Evolutionary conservation across 2,797 vertebrate species (phyloP).

Genomic region (Spinibarbus caldwelli): DNA sequence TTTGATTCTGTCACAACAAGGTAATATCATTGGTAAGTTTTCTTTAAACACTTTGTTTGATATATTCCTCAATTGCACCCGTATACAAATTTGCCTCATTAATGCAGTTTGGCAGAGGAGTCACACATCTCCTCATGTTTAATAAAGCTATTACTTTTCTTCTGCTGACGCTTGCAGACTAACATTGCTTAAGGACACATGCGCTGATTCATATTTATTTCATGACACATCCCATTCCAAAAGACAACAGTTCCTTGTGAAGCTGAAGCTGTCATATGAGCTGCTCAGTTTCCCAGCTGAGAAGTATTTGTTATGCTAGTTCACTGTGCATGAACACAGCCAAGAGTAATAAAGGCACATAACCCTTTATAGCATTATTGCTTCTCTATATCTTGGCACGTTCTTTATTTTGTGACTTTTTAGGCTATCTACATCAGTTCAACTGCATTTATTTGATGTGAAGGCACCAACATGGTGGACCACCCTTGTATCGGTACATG

Average conservation of each 20-base stretch:
- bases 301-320: constrained; percentile 20
- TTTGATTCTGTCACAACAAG: constrained; percentile 16
- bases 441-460: not conserved
- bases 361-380: not conserved
- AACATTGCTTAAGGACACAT: constrained; percentile 17
- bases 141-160: constrained; percentile 35
- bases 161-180: constrained; percentile 19
- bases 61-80: constrained; percentile 24
- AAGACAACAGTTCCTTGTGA: not conserved
- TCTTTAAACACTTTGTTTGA: constrained; percentile 28
- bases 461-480: not conserved
- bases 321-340: not conserved
- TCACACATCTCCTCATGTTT: constrained; percentile 25
- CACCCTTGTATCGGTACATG: not conserved
- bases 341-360: constrained; percentile 4
- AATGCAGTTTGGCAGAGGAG: constrained; percentile 31
- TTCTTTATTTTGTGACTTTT: not conserved
- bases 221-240: constrained; percentile 16
- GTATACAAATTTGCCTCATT: constrained; percentile 23
- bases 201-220: constrained; percentile 21
- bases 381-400: not conserved
- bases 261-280: constrained; percentile 1
- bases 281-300: constrained; percentile 10
- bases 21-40: not conserved
- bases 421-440: not conserved